Conservation (phyloP, 30 jellyfish, hydroid and myxozoan species). For the Cassiopea xamachana region DNA sequence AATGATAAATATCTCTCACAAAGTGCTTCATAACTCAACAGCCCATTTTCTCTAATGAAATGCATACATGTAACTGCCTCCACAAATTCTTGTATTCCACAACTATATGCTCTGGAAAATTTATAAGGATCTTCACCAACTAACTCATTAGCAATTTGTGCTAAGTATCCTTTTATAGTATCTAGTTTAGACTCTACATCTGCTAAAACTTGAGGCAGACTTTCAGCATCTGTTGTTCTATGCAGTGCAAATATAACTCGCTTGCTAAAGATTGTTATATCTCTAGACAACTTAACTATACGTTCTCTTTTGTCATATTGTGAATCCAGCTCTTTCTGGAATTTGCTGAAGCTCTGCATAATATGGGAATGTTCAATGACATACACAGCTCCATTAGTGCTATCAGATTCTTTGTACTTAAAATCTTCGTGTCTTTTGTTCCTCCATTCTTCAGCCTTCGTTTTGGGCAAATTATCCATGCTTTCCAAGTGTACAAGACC, state of each 20-base stretch:
- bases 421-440: not conserved
- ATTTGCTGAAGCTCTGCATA: constrained; percentile 36
- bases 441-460: not conserved
- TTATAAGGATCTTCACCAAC: constrained; percentile 67
- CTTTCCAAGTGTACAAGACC: not conserved
- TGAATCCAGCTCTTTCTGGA: constrained; percentile 67
- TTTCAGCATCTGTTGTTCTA: constrained; percentile 61
- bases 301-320: constrained; percentile 84
- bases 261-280: constrained; percentile 77
- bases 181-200: constrained; percentile 72
- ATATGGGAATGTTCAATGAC: constrained; percentile 38
- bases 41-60: constrained; percentile 43
- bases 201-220: not conserved
- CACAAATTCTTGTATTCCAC: constrained; percentile 90
- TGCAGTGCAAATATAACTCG: constrained; percentile 77
- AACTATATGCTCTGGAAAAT: constrained; percentile 73
- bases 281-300: constrained; percentile 79
- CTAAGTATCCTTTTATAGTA: constrained; percentile 24
- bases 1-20: constrained; percentile 36
- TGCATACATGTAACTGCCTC: constrained; percentile 85
- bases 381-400: no score
- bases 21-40: constrained; percentile 65
- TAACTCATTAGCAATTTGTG: constrained; percentile 65
- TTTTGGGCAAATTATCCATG: not conserved
- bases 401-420: no score